Base-by-base conservation (phyloP, 2,888 invertebrate species). In the Helleia helle region DNA sequence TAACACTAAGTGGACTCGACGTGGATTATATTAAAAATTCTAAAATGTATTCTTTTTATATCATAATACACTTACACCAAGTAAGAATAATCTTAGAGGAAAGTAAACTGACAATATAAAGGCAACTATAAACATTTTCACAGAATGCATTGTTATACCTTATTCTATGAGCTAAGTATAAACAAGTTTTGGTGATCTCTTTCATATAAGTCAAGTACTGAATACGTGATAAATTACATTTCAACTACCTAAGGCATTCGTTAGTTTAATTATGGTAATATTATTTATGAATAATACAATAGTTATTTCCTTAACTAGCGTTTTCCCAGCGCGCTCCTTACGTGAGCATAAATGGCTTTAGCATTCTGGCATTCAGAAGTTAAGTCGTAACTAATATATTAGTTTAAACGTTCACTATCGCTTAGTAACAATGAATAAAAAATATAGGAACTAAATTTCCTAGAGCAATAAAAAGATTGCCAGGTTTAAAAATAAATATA, bases 191-290 rank as follows among this genome's bases (percentile, higher is more conserved):
- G 7, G 18, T 34, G 22, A 22, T n/a, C 22, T 34, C 18, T 22
- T 34, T 34, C 18, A 7, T 34, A 7, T 7, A 34, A 18, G 34
- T 34, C 34, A 18, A 34, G 34, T 34, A 34, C 34, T 29, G 28
- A 39, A 29, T 15, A 31, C 25, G 31, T 22, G 15, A 31, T 39
- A 39, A 39, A 25, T 39, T 39, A 31, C 39, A 31, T 39, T 30
- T 30, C 25, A 31, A 39, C 39, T 39, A 39, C 25, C 39, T 39
- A 39, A 39, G 39, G 39, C 39, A 39, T 39, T 39, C 34, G 15
- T 30, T 39, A 39, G 28, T 30, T 29, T 14, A 4, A 39, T 13
- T 31, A 39, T 11, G 25, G 30, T 39, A 31, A 11, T 39, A 30
- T 22, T 22, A 6, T 22, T 22, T 22, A 22, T 5, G 22, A 22